Percentiles rank a stretch among this genome's conserved stretches.
Evolutionary conservation across 2,797 vertebrate species (phyloP).

Genomic region (Gallinago solitaria): DNA sequence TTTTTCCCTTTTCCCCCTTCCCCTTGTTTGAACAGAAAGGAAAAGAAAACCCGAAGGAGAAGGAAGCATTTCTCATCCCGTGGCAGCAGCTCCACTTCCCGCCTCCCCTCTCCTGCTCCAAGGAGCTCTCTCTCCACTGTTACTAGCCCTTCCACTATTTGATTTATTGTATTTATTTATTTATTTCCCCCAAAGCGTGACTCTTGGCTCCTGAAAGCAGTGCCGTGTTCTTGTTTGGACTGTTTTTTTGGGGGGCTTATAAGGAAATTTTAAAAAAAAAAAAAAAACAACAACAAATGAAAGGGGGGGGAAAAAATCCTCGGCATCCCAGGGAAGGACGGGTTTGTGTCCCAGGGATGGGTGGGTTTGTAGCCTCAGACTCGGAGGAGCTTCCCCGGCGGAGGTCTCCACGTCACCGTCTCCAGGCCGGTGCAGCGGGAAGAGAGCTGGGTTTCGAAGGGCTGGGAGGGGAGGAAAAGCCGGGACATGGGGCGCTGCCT

Average conservation of each 20-base stretch:
- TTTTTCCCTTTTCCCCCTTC: not conserved
- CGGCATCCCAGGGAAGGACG: fast-evolving
- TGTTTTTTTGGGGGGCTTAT: not conserved
- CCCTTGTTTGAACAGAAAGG: not conserved
- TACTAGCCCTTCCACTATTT: not conserved
- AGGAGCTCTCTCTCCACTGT: not conserved
- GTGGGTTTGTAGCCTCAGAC: not conserved
- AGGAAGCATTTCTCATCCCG: not conserved
- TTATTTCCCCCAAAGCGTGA: fast-evolving
- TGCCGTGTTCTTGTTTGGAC: fast-evolving
- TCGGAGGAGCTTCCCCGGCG: not conserved
- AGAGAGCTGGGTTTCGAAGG: not conserved
- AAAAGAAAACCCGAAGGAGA: not conserved
- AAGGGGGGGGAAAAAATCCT: not conserved
- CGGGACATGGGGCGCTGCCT: not conserved
- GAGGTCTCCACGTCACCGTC: not conserved
- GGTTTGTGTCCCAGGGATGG: too few species aligned
- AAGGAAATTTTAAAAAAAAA: not conserved
- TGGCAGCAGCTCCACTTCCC: not conserved
- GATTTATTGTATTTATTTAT: not conserved
- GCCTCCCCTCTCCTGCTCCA: not conserved
- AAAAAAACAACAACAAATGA: fast-evolving
- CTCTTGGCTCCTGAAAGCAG: not conserved
- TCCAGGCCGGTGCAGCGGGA: not conserved
- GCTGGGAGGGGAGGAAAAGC: not conserved